Base-by-base conservation (phyloP, 2,113 vertebrate genomes). In the Fulica atra region DNA sequence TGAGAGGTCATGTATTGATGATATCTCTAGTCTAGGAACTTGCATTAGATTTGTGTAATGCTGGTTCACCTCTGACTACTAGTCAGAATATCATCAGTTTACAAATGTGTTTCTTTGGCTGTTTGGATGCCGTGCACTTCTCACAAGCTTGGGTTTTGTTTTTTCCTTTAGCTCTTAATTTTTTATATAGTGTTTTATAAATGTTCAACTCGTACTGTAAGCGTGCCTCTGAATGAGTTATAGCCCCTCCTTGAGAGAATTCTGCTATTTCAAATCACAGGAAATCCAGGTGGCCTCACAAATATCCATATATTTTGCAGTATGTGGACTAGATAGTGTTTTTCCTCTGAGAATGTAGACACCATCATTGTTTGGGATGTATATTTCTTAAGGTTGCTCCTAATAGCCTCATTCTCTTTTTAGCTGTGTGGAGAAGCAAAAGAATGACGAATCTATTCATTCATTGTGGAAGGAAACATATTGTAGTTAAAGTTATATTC, bases 341-440 rank as follows among this genome's bases (percentile, higher is more conserved):
- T 89, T 94, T 95, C 92, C 82, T 79, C 54, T 78, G 78, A 92
- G 76, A 95, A 85, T 35, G 42, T 13, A 86, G 46, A 91, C 21
- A 51, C 60, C 33, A 71, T 73, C 56, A 68, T 76, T 87, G 53
- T 94, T 12, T 33, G 46, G 82, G 60, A 36, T 66, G 24, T 26
- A 46, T 73, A 23, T 23, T 91, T 92, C 69, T 44, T 82, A 77
- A 88, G 82, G 70, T 74, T 83, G 36, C 5, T 16, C 10, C n/a
- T 33, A 63, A 36, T 44, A 59, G 65, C 25, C 36, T 70, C 6
- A 23, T 77, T 89, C 19, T 74, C 44, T 77, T 73, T 59, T 66
- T 29, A 61, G 13, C 18, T 68, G 19, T 61, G 13, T 44, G 79
- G 57, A 78, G 63, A 56, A 50, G 46, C 25, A 38, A 87, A 70